Percentiles rank a stretch among this genome's conserved stretches.
These are phyloP conservation scores for Paguma larvata DNA, from an alignment of 2,797 vertebrate genomes.

Conservation along the genomic window DNA sequence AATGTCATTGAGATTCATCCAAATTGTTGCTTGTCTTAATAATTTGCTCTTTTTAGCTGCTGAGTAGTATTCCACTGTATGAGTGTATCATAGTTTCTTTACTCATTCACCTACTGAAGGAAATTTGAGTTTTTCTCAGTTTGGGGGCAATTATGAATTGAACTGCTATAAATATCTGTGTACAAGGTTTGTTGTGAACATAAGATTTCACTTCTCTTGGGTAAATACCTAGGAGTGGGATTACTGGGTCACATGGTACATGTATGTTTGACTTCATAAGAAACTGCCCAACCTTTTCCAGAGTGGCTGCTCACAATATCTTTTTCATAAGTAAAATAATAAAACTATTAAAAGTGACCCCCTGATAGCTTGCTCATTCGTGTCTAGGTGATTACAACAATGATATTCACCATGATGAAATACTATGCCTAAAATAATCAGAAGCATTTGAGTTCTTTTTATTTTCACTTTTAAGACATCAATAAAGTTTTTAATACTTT, in stretches of 20 bases:
- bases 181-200: not conserved
- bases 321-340: constrained; percentile 61
- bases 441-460: constrained; percentile 11
- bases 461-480: constrained; percentile 56
- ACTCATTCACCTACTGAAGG: not conserved
- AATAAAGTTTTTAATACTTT: constrained; percentile 31
- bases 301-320: not conserved
- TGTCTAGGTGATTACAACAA: constrained; percentile 36
- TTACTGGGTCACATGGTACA: not conserved
- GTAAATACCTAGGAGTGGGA: not conserved
- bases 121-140: not conserved
- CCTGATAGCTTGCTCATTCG: not conserved
- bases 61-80: not conserved
- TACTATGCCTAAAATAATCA: constrained; percentile 47
- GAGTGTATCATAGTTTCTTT: not conserved
- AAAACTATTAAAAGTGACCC: constrained; percentile 18
- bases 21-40: not conserved
- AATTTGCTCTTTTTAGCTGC: not conserved
- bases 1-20: not conserved
- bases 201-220: constrained; percentile 35
- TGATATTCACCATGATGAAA: constrained; percentile 37
- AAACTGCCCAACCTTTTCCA: constrained; percentile 19
- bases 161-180: not conserved
- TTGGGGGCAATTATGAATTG: constrained; percentile 2
- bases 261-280: not conserved